phyloP scores from a whole-genome alignment of 1,140 invertebrate genomes.

The Drosophila fuyamai region DNA sequence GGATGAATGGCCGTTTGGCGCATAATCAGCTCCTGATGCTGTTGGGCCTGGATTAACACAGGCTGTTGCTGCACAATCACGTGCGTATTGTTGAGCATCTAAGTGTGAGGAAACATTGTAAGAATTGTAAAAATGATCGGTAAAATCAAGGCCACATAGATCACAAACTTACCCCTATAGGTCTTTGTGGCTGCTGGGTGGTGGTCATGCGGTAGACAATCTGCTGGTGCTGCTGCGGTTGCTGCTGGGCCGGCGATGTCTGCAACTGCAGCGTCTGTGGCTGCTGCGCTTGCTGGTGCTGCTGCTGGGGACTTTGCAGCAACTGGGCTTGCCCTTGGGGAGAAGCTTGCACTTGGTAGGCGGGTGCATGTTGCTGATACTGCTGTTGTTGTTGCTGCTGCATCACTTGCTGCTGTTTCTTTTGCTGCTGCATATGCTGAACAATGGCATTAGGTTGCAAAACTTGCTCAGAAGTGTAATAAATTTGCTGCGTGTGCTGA shows the following conservation, averaged over 20 bases:
- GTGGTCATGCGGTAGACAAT: constrained; percentile 78
- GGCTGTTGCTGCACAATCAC: constrained; percentile 79
- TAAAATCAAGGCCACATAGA: neutral
- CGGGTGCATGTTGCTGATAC: constrained; percentile 56
- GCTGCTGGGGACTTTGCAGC: constrained; percentile 54
- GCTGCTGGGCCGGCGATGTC: constrained; percentile 60
- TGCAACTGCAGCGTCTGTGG: constrained; percentile 80
- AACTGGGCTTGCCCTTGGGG: constrained; percentile 66
- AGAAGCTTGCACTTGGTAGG: constrained; percentile 68
- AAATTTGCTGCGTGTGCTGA: constrained; percentile 74
- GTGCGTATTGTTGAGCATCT: constrained; percentile 75
- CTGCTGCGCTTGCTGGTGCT: constrained; percentile 62
- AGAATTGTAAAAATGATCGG: neutral
- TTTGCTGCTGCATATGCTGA: constrained; percentile 83
- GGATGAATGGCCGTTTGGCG: constrained; percentile 70
- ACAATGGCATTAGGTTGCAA: constrained; percentile 68
- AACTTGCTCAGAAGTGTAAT: constrained; percentile 77
- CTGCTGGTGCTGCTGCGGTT: constrained; percentile 71
- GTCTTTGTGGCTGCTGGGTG: constrained; percentile 60
- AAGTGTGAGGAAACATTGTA: neutral
- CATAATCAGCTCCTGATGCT: constrained; percentile 80
- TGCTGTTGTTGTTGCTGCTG: constrained; percentile 51
- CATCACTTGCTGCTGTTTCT: constrained; percentile 68
- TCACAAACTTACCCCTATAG: constrained; percentile 53
- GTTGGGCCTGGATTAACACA: constrained; percentile 70